Conservation (phyloP, 1,140 invertebrate genomes). For the Phymastichus coffea region DNA sequence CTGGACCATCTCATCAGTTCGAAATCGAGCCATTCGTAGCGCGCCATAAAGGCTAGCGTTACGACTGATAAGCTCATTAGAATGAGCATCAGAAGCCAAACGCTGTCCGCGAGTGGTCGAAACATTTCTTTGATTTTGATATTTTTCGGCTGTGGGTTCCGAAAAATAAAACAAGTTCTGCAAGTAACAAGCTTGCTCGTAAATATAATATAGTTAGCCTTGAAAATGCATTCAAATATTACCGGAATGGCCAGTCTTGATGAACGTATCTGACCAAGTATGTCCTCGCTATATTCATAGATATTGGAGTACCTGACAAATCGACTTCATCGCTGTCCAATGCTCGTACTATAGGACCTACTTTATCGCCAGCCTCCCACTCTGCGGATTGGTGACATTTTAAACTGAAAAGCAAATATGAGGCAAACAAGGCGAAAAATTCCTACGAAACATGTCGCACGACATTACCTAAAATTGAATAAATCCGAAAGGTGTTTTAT, state of each 20-base stretch:
- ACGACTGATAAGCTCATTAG: neutral
- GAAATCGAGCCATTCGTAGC: neutral
- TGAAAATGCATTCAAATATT: neutral
- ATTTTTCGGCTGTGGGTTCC: neutral
- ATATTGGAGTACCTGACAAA: neutral
- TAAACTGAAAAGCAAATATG: constrained; percentile 4
- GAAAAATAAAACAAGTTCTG: neutral
- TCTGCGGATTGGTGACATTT: neutral
- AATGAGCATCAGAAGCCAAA: neutral
- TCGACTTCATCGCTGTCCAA: neutral
- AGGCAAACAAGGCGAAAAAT: neutral
- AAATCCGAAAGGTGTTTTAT: neutral
- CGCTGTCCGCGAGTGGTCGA: neutral
- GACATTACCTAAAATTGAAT: neutral
- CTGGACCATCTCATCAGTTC: neutral
- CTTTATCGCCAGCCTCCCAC: neutral
- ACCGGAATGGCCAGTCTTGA: constrained; percentile 20
- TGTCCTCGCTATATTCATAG: constrained; percentile 6
- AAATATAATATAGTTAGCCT: neutral
- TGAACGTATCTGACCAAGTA: constrained; percentile 8
- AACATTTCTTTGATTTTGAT: neutral
- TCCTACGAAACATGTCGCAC: neutral
- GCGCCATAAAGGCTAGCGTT: neutral
- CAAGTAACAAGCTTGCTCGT: neutral
- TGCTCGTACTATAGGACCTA: constrained; percentile 8